Evolutionary conservation across 2,888 invertebrate genomes (phyloP), one percentile per base, ranked within the genome.

Genomic region (Nomada lathburiana): DNA sequence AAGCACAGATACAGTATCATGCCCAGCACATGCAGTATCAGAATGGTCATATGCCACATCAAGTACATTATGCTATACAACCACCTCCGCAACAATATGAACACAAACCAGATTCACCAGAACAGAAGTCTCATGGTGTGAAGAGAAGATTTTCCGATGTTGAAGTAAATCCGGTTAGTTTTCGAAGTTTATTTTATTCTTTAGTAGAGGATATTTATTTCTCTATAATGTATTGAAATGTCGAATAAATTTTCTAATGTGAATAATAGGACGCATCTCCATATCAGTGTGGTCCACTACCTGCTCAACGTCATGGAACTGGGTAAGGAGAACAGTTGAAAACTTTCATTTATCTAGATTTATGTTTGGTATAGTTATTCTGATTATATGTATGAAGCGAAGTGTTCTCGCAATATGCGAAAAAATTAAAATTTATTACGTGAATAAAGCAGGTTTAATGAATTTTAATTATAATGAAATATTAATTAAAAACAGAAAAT

Each of bases 71-170:
- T 63, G 83, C 92, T 4, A 88, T 93, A 76, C 93, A 93, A 83
- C 90, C 93, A n/a, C 92, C 93, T 0, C 90, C 89, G 76, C 89
- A 90, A 26, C 87, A 89, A 52, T 91, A 92, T 7, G 93, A 93
- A n/a, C 92, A 92, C 62, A 92, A 91, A 62, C 89, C 91, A 2
- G 92, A 93, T 36, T 89, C 92, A 0, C 90, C 92, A 7, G 93
- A 94, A 73, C 93, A 92, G 16, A 93, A 93, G 76, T 89, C 90
- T 47, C 93, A 93, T 71, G 93, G 93, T 23, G 80, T 94, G 36
- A 94, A 94, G 74, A 90, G 94, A 88, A 90, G 94, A 86, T 93
- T 92, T 85, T 93, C 92, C 9, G 94, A 94, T 42, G 89, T 92
- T 73, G 94, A 94, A 76, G 91, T 91, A 68, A 83, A 91, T 75